Conservation (phyloP, 2,888 invertebrate species). For the Athetis lepigone region DNA sequence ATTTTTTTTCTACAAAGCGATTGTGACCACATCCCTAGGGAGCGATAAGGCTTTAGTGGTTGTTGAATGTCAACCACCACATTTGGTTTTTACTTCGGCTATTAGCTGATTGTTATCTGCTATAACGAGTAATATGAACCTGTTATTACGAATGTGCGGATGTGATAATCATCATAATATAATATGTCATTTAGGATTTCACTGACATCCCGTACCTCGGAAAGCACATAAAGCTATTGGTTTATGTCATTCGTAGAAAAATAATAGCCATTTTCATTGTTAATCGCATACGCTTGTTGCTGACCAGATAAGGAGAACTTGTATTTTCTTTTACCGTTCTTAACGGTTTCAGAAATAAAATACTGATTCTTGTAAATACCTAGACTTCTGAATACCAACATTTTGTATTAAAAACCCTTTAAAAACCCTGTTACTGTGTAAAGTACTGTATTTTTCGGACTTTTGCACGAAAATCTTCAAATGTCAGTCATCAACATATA, state of each 20-base stretch:
- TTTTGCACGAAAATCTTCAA: not conserved
- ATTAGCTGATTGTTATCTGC: constrained; percentile 15
- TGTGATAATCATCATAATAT: no score
- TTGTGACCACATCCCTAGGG: constrained; percentile 35
- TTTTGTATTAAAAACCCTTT: no score
- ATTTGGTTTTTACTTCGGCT: constrained; percentile 21
- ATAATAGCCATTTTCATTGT: constrained; percentile 41
- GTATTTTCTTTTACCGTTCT: constrained; percentile 8
- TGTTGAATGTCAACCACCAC: constrained; percentile 26
- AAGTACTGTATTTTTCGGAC: not conserved
- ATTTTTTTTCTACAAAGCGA: constrained; percentile 4
- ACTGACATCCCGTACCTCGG: no score
- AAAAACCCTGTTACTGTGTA: not conserved
- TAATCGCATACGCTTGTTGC: constrained; percentile 41
- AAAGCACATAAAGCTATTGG: no score
- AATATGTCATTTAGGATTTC: no score
- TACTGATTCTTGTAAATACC: no score
- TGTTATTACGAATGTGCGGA: constrained; percentile 11
- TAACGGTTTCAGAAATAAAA: not conserved
- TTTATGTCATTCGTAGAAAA: no score
- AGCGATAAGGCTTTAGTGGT: constrained; percentile 31
- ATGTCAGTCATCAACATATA: not conserved
- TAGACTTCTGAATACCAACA: no score
- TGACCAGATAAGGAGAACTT: constrained; percentile 42
- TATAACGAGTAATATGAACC: not conserved